Conservation (phyloP, 2,888 invertebrate genomes). For the Aleiodes leptofemur region DNA sequence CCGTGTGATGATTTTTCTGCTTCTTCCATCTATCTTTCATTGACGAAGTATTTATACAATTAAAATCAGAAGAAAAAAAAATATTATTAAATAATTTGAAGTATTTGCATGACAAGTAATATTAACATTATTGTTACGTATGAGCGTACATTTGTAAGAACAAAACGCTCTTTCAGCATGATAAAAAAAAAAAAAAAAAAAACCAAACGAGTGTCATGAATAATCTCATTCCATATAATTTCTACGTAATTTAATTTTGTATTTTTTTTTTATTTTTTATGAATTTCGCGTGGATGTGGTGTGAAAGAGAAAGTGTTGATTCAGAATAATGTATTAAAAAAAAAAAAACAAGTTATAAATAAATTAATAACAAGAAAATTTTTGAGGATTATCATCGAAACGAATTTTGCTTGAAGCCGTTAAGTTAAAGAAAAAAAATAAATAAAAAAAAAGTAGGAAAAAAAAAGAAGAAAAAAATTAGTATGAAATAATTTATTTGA, state of each 20-base stretch:
- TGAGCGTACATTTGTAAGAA: constrained; percentile 27
- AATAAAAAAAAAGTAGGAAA: constrained; percentile 31
- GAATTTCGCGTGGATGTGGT: constrained; percentile 48
- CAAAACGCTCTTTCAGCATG: constrained; percentile 51
- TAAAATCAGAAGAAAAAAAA: constrained; percentile 21
- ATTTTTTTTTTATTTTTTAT: constrained; percentile 33
- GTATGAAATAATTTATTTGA: constrained; percentile 66
- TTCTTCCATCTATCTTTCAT: constrained; percentile 18
- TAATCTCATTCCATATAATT: neutral
- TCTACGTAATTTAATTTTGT: constrained; percentile 34
- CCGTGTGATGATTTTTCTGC: constrained; percentile 25
- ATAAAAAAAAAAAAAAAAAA: constrained; percentile 16
- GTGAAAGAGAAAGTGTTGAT: constrained; percentile 43
- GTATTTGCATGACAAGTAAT: constrained; percentile 43
- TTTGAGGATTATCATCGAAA: constrained; percentile 3
- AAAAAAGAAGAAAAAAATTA: constrained; percentile 46
- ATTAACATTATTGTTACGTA: constrained; percentile 52
- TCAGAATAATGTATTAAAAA: constrained; percentile 34
- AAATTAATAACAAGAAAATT: neutral
- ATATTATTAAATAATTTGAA: neutral
- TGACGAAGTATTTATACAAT: constrained; percentile 9
- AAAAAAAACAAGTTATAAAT: neutral
- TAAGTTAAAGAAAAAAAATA: constrained; percentile 23
- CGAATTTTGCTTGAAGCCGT: neutral
- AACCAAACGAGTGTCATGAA: neutral